Conservation (phyloP, 2,797 vertebrate species). For the Silurus aristotelis region DNA sequence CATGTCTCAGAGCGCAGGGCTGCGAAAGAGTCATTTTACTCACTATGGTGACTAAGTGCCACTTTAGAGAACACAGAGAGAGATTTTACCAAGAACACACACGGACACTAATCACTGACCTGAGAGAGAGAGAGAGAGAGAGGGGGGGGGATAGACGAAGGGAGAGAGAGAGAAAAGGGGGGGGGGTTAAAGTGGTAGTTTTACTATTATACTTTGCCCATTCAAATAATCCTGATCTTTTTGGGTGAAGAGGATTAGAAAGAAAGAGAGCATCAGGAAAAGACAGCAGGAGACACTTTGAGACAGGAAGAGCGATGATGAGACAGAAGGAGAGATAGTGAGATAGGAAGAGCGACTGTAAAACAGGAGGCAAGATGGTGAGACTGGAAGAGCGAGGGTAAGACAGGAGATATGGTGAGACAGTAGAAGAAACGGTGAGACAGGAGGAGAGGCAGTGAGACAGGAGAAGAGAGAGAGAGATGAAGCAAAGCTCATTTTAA, state of each 20-base stretch:
- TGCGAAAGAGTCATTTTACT: constrained; percentile 21
- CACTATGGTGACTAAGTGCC: not conserved
- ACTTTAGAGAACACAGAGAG: constrained; percentile 13
- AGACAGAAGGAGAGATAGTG: not conserved
- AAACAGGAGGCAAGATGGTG: no score
- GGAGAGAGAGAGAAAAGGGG: not conserved
- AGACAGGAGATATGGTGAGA: no score
- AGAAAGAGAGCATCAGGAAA: no score
- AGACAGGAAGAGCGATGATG: not conserved
- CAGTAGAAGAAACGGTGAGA: not conserved
- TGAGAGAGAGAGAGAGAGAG: not conserved
- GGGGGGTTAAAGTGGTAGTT: no score
- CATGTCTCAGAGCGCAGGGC: not conserved
- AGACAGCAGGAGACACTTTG: no score
- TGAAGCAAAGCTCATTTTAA: not conserved
- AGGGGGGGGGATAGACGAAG: not conserved
- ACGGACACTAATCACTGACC: no score
- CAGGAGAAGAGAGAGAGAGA: not conserved
- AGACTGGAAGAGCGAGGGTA: not conserved
- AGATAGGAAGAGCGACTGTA: not conserved
- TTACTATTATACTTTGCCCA: no score
- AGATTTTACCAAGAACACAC: not conserved
- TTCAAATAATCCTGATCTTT: no score
- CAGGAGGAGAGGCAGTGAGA: not conserved
- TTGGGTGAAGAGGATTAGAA: not conserved